These are phyloP conservation scores for Cheilosia variabilis DNA, from an alignment of 2,888 invertebrate genomes.

Conservation along the genomic window DNA sequence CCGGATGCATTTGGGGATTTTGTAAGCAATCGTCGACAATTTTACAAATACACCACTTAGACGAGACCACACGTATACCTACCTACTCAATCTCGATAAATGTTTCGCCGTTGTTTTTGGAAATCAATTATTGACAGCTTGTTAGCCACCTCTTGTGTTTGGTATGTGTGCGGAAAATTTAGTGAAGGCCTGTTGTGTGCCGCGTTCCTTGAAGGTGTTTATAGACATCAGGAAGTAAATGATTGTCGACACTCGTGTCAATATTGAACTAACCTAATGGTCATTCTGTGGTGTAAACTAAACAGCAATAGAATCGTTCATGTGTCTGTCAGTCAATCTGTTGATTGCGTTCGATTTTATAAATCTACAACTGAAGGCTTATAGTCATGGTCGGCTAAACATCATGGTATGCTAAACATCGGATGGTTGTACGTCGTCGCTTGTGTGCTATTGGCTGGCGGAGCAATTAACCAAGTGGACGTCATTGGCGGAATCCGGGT, in stretches of 20 bases:
- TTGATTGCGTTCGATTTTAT: not conserved
- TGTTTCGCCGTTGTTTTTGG: not conserved
- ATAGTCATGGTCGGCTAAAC: too few relatives aligned
- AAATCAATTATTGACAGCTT: constrained; percentile 13
- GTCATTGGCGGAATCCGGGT: too few relatives aligned
- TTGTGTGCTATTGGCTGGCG: too few relatives aligned
- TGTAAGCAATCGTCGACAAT: constrained; percentile 20
- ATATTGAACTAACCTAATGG: not conserved
- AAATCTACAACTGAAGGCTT: not conserved
- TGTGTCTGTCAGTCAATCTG: not conserved
- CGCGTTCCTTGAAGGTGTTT: not conserved
- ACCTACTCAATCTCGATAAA: not conserved
- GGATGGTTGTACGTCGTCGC: too few relatives aligned
- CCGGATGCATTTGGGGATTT: constrained; percentile 19
- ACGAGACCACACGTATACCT: not conserved
- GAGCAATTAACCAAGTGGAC: too few relatives aligned
- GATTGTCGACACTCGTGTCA: not conserved
- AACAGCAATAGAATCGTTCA: not conserved
- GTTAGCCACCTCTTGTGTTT: not conserved
- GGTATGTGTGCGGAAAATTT: not conserved
- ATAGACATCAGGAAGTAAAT: constrained; percentile 5
- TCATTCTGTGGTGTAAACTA: not conserved
- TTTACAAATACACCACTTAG: constrained; percentile 7
- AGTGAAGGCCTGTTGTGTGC: not conserved
- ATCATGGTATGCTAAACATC: too few relatives aligned